phyloP scores from a whole-genome alignment of 2,888 invertebrate species.

The Idaea aversata region DNA sequence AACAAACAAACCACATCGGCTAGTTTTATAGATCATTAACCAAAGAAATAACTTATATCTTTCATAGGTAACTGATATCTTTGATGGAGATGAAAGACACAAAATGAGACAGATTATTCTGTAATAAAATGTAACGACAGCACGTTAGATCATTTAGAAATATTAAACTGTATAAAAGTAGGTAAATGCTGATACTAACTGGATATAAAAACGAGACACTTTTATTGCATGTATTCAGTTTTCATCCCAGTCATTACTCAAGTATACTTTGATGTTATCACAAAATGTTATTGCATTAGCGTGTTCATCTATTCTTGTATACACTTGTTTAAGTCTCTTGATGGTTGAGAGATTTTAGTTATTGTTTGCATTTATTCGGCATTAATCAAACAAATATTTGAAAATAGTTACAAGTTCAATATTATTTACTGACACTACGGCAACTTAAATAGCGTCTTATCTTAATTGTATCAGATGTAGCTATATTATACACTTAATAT shows the following conservation, averaged over 20 bases:
- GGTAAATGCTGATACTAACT: conserved; percentile 18
- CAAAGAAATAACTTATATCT: not conserved
- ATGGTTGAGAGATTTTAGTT: conserved; percentile 28
- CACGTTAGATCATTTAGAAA: conserved; percentile 14
- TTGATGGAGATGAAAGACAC: conserved; percentile 10
- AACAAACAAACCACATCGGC: not conserved
- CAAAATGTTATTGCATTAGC: conserved; percentile 64
- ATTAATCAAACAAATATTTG: not conserved
- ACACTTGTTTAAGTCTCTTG: conserved; percentile 48
- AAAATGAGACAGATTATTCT: not conserved
- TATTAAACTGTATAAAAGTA: conserved; percentile 16
- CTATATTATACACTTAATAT: too few species aligned
- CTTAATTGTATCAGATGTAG: not conserved
- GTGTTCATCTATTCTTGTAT: conserved; percentile 51
- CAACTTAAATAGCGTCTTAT: not conserved
- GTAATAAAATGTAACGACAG: conserved; percentile 12
- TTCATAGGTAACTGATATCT: conserved; percentile 7
- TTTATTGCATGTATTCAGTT: conserved; percentile 71
- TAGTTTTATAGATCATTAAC: not conserved
- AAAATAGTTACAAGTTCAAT: not conserved
- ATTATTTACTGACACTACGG: not conserved
- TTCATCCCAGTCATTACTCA: conserved; percentile 73
- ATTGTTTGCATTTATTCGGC: conserved; percentile 19
- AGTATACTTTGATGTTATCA: conserved; percentile 72
- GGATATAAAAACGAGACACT: conserved; percentile 65